Evolutionary conservation across 1,140 invertebrate genomes (phyloP), one percentile per base, ranked within the genome.

Genomic region (Cataglyphis hispanica): DNA sequence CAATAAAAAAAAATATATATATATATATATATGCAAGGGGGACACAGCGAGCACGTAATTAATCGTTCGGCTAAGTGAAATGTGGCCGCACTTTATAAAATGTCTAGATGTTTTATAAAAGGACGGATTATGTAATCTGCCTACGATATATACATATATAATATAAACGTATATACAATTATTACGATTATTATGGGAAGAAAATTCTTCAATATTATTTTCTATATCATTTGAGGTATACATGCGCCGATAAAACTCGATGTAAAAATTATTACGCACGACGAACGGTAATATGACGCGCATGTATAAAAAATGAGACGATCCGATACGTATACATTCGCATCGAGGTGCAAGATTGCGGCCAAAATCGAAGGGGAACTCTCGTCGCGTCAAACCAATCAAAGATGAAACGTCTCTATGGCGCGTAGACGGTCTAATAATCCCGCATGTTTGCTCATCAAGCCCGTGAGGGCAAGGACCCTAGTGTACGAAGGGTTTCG

Each of bases 391-490:
- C 56, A 63, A 86, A 89, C 90, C 89, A 93, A 93, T 93, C 89
- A 93, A 91, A 93, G 91, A 91, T 86, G 91, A 89, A 92, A 91
- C 90, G 89, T 92, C 87, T 89, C 86, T 60, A 88, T 75, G 86
- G 74, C 83, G 90, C 70, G 72, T 85, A 90, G 92, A 87, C 84
- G 91, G 87, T 91, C 92, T 93, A 93, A 93, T 93, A 93, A 93
- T 93, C 92, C 89, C 90, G 92, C 89, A 87, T 93, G 93, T 93
- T 93, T 93, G 91, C 92, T 87, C 86, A 86, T 46, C 86, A 91
- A 84, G 77, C 75, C 76, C 63, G 81, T 87, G 87, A 90, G 86
- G 81, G 86, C 83, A 76, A 37, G 76, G 43, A 78, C 60, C 86
- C 64, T 81, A 83, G 66, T 50, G 40, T 31, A 46, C 43, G 78